These are phyloP conservation scores for Aporrectodea caliginosa DNA, from an alignment of 1,140 invertebrate genomes.

Conservation along the genomic window DNA sequence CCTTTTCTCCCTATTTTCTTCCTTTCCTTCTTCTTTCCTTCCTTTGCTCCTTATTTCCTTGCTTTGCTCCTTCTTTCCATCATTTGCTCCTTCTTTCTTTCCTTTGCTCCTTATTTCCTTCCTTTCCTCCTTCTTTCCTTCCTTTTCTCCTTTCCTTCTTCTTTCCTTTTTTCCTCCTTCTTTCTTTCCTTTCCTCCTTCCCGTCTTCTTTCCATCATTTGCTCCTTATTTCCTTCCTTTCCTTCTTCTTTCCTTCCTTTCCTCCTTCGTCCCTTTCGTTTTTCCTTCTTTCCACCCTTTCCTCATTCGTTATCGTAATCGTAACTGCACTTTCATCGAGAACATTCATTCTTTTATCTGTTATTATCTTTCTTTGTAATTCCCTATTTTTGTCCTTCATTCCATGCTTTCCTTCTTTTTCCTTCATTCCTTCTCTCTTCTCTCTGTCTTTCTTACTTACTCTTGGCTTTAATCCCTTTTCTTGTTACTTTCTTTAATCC, in stretches of 20 bases:
- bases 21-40: constrained; percentile 25
- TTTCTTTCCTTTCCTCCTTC: not conserved
- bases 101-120: constrained; percentile 21
- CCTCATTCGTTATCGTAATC: not conserved
- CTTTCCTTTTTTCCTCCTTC: not conserved
- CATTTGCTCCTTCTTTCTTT: not conserved
- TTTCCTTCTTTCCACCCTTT: not conserved
- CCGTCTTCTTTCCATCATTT: too few species aligned
- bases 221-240: too few species aligned
- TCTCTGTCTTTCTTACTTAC: not conserved
- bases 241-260: too few species aligned
- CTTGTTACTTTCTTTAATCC: too few species aligned
- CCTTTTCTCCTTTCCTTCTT: not conserved
- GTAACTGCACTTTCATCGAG: not conserved
- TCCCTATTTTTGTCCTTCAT: not conserved
- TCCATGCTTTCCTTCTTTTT: not conserved
- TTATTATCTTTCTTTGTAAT: not conserved
- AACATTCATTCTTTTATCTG: not conserved
- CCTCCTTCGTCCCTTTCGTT: too few species aligned
- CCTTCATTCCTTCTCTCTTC: not conserved
- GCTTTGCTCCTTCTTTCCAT: constrained; percentile 41
- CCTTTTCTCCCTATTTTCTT: constrained; percentile 21
- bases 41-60: constrained; percentile 24
- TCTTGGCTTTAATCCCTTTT: too few species aligned
- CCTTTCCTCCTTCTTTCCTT: not conserved